Evolutionary conservation across 2,113 vertebrate genomes (phyloP), one percentile per base, ranked within the genome.

Genomic region (Neoarius graeffei): DNA sequence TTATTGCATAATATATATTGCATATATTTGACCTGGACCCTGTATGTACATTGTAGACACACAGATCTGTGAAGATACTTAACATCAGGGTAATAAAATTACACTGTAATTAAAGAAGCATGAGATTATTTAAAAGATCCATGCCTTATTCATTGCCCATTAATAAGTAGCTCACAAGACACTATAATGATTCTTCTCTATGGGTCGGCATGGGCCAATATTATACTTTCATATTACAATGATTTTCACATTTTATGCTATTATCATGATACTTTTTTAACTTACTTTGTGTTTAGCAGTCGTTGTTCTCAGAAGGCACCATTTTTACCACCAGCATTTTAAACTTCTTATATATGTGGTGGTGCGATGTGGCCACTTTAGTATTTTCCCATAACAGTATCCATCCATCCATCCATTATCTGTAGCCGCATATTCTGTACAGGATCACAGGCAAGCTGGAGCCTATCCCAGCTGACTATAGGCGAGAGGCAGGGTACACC

Each of bases 71-170:
- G 1, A 59, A 20, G 19, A 5, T 19, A 81, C n/a, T 17, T 59
- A 59, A 59, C 54, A 81, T 59, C 80, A 82, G 57, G 1, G 17
- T 30, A 60, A 82, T 23, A 62, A 35, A 82, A 15, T 86, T 42
- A 81, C n/a, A 57, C 52, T 6, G 76, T 23, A 25, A 86, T 86
- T 80, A 86, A 6, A 80, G 19, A 86, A 19, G 57, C 35, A 79
- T 25, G 85, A 86, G n/a, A 86, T 81, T 81, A 81, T 81, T 19
- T 20, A 35, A 30, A 77, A 67, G 85, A n/a, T 69, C 48, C 5
- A 64, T 4, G 1, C 74, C 76, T 86, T 59, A 79, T 81, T 80
- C 77, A 81, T 30, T 57, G 27, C n/a, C 60, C 7, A 66, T 56
- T 86, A 86, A 59, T 80, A 42, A 66, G 59, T 74, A 50, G 60